These are phyloP conservation scores for Subanguina moxae DNA, from an alignment of 1,140 invertebrate species.

Conservation along the genomic window DNA sequence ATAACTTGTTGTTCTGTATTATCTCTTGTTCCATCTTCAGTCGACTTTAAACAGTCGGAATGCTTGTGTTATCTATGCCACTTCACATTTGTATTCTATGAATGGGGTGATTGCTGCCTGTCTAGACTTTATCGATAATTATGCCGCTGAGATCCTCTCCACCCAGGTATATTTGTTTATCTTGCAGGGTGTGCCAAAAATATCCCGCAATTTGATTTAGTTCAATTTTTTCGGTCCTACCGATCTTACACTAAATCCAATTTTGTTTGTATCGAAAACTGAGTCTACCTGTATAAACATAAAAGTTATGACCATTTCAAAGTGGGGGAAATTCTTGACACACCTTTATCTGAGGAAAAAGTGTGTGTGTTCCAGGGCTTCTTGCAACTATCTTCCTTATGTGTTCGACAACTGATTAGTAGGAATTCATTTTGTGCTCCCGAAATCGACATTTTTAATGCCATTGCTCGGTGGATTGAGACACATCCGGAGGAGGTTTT, in stretches of 20 bases:
- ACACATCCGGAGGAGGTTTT: conserved; percentile 69
- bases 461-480: conserved; percentile 78
- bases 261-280: too few relatives aligned
- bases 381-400: conserved; percentile 37
- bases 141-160: conserved; percentile 76
- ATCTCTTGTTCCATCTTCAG: conserved; percentile 21
- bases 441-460: conserved; percentile 88
- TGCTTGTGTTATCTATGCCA: conserved; percentile 86
- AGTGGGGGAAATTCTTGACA: too few relatives aligned
- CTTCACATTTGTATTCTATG: conserved; percentile 73
- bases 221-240: too few relatives aligned
- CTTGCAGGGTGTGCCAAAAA: too few relatives aligned
- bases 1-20: conserved; percentile 8
- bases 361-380: conserved; percentile 17
- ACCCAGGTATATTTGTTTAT: conserved; percentile 50
- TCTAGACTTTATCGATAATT: conserved; percentile 76
- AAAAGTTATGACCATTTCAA: too few relatives aligned
- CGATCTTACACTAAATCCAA: too few relatives aligned
- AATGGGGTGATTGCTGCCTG: conserved; percentile 67
- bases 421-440: conserved; percentile 90
- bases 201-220: too few relatives aligned
- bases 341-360: neutral
- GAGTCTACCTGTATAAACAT: too few relatives aligned
- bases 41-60: conserved; percentile 76
- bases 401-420: conserved; percentile 72